Evolutionary conservation across 2,797 vertebrate genomes (phyloP), one percentile per base, ranked within the genome.

Genomic region (Pagetopsis macropterus): DNA sequence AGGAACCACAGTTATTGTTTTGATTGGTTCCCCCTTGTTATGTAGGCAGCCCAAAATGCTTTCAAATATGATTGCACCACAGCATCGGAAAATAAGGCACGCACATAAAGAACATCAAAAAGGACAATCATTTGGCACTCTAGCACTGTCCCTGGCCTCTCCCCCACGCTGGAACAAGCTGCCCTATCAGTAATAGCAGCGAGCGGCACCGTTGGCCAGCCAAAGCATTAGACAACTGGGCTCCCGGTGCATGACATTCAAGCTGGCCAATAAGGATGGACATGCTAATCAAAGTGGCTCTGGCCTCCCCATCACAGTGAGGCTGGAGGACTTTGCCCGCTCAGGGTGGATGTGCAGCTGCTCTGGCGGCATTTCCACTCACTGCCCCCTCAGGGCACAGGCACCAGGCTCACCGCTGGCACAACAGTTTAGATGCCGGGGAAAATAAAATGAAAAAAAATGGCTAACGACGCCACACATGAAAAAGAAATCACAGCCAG

Each of bases 1-100:
- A 92, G 88, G 88, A 92, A 88, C 79, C 87, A 75, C 90, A 84
- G 84, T 93, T 92, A 93, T 92, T 93, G 93, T 91, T 92, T 92
- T 92, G 89, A 89, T 90, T 88, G 76, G 40, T 63, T 87, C 89
- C 85, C 85, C 85, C 90, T 88, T 88, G 69, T 89, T 90, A 87
- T 89, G 89, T 92, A 88, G 82, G 81, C 78, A 86, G 86, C 78
- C 73, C 88, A 91, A 93, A 92, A 92, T 84, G 90, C 88, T 91
- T 92, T 92, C 90, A 91, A 92, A 92, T 91, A 88, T 79, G 89
- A 93, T 92, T 91, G 90, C 79, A 49, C 89, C 85, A 86, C 90
- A 85, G 86, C 87, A 80, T 90, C 88, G 77, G 86, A 87, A 85
- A 89, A 73, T 79, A 83, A 92, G 85, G 86, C 92, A 92, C 76